A percentile compares a stretch with the other conserved stretches of the same genome.
phyloP scores from a whole-genome alignment of 1,140 invertebrate genomes.

The Cydia pomonella region DNA sequence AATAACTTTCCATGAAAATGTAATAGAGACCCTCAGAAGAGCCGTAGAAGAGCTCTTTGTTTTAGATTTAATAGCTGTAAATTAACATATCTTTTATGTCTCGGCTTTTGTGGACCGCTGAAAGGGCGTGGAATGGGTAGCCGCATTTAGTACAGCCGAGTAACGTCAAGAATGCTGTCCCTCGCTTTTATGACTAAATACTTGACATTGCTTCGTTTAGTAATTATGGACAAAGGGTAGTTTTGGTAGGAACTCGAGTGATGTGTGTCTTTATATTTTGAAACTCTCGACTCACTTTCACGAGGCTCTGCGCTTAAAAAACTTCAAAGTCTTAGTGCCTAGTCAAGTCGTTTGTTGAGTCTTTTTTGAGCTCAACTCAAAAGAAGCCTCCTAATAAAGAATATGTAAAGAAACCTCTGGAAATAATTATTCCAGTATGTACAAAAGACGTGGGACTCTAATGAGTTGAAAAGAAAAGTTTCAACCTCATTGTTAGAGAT shows the following conservation, averaged over 20 bases:
- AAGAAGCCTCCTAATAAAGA: too few species aligned
- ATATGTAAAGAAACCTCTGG: too few species aligned
- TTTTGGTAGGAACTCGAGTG: too few species aligned
- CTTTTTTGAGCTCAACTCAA: neutral
- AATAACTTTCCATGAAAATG: neutral
- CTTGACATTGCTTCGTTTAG: constrained; percentile 6
- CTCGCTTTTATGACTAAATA: constrained; percentile 15
- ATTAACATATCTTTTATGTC: constrained; percentile 20
- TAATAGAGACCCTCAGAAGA: neutral
- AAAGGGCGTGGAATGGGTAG: neutral
- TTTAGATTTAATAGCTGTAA: neutral
- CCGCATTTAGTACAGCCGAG: neutral
- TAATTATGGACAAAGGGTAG: neutral
- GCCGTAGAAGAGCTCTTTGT: neutral
- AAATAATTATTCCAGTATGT: too few species aligned
- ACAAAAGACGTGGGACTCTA: too few species aligned
- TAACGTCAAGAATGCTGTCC: neutral
- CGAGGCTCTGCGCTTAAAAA: too few species aligned
- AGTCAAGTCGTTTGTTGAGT: too few species aligned
- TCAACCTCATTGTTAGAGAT: too few species aligned
- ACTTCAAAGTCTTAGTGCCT: too few species aligned
- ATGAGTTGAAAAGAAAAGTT: too few species aligned
- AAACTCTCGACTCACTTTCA: too few species aligned
- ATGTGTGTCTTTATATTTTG: too few species aligned
- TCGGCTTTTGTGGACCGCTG: neutral